phyloP scores from a whole-genome alignment of 2,888 invertebrate genomes.

The Euphydryas editha region DNA sequence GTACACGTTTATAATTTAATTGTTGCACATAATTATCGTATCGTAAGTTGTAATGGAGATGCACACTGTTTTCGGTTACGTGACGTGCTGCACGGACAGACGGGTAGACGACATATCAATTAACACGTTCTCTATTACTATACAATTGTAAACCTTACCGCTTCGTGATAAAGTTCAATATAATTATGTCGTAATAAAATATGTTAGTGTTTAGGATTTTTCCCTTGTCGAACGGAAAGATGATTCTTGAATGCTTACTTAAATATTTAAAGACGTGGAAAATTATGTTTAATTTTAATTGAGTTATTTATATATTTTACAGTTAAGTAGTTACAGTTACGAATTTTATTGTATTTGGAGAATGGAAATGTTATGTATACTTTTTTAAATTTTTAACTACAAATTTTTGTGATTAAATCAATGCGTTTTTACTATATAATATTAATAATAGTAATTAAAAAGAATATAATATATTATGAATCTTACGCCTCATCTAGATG shows the following conservation, averaged over 20 bases:
- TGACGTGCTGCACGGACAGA: constrained; percentile 51
- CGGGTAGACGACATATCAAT: constrained; percentile 47
- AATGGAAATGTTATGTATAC: no score
- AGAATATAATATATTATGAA: no score
- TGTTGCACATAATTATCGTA: constrained; percentile 12
- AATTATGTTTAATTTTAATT: no score
- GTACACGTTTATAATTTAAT: no score
- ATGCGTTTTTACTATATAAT: no score
- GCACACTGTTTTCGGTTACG: constrained; percentile 42
- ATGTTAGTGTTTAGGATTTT: constrained; percentile 16
- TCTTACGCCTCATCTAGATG: no score
- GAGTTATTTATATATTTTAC: no score
- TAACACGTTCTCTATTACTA: constrained; percentile 18
- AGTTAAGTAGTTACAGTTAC: no score
- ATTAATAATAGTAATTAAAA: no score
- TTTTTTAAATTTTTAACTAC: no score
- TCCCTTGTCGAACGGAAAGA: constrained; percentile 1
- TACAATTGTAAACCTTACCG: background rate
- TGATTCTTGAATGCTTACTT: constrained; percentile 3
- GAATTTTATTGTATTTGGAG: no score
- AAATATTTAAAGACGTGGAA: background rate
- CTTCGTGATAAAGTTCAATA: constrained; percentile 11
- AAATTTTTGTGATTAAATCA: no score
- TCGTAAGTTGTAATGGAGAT: constrained; percentile 40
- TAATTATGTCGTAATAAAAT: background rate